phyloP scores from a whole-genome alignment of 2,113 vertebrate genomes.

The Dolichotis patagonum region DNA sequence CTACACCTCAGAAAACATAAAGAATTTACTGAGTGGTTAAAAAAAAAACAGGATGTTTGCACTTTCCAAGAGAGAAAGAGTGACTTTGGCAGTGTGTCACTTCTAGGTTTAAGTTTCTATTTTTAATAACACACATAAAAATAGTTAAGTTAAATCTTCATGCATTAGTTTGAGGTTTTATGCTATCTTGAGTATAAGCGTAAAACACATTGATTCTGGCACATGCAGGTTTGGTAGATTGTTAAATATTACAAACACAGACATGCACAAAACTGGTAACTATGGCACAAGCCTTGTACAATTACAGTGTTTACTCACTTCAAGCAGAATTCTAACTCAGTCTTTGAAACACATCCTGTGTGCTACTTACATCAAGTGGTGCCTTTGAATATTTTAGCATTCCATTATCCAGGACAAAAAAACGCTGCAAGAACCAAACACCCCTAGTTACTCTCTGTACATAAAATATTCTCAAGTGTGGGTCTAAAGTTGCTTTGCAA shows the following conservation, averaged over 20 bases:
- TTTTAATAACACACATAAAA: conserved; percentile 46
- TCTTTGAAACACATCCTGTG: conserved; percentile 58
- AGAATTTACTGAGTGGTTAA: conserved; percentile 24
- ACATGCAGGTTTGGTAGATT: conserved; percentile 1
- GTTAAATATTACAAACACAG: conserved; percentile 51
- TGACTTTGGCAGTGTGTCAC: not conserved
- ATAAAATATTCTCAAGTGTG: conserved; percentile 37
- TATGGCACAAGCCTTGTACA: not conserved
- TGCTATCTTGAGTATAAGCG: not conserved
- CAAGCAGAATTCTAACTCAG: conserved; percentile 61
- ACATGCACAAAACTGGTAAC: conserved; percentile 52
- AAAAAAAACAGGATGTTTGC: not conserved
- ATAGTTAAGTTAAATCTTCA: conserved; percentile 35
- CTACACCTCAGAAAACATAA: conserved; percentile 46
- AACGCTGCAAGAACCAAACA: conserved; percentile 91
- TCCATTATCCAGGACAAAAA: conserved; percentile 99
- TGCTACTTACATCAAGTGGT: conserved; percentile 97
- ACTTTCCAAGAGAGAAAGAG: conserved; percentile 35
- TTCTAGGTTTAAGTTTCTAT: conserved; percentile 31
- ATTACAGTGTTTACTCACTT: conserved; percentile 46
- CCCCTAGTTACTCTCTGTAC: conserved; percentile 56
- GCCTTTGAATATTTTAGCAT: conserved; percentile 99
- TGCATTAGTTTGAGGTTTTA: conserved; percentile 35
- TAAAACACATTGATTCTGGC: conserved; percentile 13
- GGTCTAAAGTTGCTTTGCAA: not conserved